These are phyloP conservation scores for Mesoclemmys tuberculata DNA, from an alignment of 2,113 vertebrate genomes.

Conservation along the genomic window DNA sequence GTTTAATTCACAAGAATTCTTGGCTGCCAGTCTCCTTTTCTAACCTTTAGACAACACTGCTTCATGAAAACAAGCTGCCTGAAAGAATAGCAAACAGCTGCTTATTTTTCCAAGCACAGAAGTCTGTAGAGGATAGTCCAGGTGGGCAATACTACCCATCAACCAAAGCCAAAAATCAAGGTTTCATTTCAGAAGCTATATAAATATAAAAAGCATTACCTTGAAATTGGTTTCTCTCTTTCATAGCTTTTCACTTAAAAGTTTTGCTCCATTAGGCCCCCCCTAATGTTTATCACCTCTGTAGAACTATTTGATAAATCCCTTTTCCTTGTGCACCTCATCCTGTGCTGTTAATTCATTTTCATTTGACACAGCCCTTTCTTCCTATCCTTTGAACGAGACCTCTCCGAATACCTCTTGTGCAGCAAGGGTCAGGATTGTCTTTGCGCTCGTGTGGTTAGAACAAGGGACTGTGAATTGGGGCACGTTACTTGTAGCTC, in stretches of 20 bases:
- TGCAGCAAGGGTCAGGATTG: neutral
- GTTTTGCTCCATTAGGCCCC: neutral
- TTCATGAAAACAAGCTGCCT: neutral
- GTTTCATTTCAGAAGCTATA: neutral
- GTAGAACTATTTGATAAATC: conserved; percentile 5
- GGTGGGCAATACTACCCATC: neutral
- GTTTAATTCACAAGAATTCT: neutral
- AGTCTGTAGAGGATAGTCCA: neutral
- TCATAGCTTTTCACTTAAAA: neutral
- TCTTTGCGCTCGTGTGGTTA: neutral
- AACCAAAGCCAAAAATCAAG: neutral
- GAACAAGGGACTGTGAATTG: neutral
- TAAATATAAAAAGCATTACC: conserved; percentile 6
- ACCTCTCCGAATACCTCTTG: neutral
- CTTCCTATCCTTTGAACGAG: neutral
- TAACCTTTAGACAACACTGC: neutral
- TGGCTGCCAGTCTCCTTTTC: neutral
- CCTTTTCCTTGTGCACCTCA: neutral
- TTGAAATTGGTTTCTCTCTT: neutral
- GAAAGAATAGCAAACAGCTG: neutral
- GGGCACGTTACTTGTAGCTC: neutral
- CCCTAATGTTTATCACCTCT: neutral
- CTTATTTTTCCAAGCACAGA: neutral
- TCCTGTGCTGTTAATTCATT: neutral
- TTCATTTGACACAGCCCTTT: neutral